A percentile compares a stretch with the other conserved stretches of the same genome.
These are phyloP conservation scores for Zootermopsis nevadensis DNA, from an alignment of 2,888 invertebrate species.

Conservation along the genomic window DNA sequence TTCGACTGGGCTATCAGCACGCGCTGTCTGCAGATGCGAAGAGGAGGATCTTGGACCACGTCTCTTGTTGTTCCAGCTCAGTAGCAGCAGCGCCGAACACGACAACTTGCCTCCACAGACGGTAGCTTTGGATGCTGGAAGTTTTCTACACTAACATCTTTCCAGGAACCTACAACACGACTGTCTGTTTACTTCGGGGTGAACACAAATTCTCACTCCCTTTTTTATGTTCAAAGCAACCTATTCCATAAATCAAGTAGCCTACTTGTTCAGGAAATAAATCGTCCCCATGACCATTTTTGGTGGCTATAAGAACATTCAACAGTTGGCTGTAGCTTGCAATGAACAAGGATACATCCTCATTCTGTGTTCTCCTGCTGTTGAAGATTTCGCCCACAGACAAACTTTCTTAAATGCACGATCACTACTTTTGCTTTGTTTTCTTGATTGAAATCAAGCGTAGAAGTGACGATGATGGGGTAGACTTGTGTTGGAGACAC, in stretches of 20 bases:
- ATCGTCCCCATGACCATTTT: background rate
- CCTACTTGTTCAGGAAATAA: background rate
- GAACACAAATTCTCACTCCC: background rate
- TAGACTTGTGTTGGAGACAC: too few species aligned
- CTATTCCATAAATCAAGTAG: background rate
- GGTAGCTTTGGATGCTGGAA: background rate
- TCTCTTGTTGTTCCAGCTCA: background rate
- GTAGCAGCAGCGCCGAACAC: background rate
- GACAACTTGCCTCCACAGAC: background rate
- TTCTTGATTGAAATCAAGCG: too few species aligned
- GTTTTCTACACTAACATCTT: background rate
- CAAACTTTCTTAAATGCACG: background rate
- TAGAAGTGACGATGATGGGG: too few species aligned
- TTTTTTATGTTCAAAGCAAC: slow-evolving; percentile 2
- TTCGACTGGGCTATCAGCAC: background rate
- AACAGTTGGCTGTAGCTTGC: background rate
- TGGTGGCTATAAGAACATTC: background rate
- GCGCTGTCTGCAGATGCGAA: background rate
- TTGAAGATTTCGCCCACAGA: background rate
- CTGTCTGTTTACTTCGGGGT: background rate
- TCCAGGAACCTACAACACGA: background rate
- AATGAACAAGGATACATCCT: background rate
- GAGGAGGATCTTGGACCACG: background rate
- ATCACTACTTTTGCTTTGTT: too few species aligned
- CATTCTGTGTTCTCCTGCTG: background rate